A percentile compares a stretch with the other conserved stretches of the same genome.
Evolutionary conservation across 2,888 invertebrate species (phyloP).

Genomic region (Clusia tigrina): DNA sequence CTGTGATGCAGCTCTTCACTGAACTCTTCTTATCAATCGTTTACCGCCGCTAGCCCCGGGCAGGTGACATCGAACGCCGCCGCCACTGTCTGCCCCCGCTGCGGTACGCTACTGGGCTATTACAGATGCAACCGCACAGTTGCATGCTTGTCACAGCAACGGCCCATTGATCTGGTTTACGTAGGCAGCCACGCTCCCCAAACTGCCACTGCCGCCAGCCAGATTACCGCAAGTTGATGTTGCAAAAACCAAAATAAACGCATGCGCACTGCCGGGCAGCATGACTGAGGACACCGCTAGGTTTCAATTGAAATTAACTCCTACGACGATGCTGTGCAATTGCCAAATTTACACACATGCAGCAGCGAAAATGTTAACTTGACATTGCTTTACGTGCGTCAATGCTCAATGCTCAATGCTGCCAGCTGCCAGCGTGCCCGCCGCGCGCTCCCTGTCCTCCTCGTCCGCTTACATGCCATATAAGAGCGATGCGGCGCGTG

Average conservation of each 20-base stretch:
- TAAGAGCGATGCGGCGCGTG: neutral
- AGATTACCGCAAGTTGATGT: too few species aligned
- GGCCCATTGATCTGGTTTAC: neutral
- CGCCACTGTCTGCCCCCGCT: conserved; percentile 11
- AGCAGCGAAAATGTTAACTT: conserved; percentile 61
- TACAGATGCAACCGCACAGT: too few species aligned
- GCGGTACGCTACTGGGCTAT: neutral
- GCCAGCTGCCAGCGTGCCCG: too few species aligned
- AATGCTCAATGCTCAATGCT: conserved; percentile 33
- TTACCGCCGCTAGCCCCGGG: conserved; percentile 4
- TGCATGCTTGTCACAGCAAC: neutral
- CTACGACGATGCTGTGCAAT: conserved; percentile 24
- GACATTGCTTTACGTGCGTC: conserved; percentile 61
- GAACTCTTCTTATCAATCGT: neutral
- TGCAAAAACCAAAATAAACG: conserved; percentile 33
- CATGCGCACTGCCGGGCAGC: conserved; percentile 27
- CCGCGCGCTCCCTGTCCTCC: neutral
- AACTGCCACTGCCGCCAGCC: neutral
- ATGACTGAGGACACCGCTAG: neutral
- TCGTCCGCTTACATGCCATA: neutral
- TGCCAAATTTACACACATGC: conserved; percentile 33
- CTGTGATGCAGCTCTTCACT: too few species aligned
- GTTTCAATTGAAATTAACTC: neutral
- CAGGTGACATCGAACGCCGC: neutral
- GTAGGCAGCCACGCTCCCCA: conserved; percentile 14